Evolutionary conservation across 2,113 vertebrate genomes (phyloP), one percentile per base, ranked within the genome.

Genomic region (Isichthys henryi): DNA sequence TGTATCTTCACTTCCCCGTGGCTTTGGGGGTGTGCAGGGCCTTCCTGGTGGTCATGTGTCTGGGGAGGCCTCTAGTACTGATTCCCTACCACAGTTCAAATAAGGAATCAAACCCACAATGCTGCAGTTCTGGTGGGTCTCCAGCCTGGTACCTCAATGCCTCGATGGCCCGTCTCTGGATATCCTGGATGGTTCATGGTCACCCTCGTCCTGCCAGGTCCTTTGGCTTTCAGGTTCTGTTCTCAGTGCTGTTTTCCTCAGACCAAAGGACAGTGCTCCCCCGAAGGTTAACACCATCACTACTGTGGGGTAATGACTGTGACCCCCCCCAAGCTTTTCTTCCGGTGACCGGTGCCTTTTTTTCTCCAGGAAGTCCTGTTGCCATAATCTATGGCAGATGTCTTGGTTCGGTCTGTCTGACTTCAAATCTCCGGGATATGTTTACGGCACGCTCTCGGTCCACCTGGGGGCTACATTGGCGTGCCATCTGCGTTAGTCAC

Each of bases 331-430:
- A 19, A 7, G 21, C 45, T 23, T 11, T 45, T 85, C 45, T 49
- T 85, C 82, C 23, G 23, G 21, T 48, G 46, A 9, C 21, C 43
- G 15, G 74, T 43, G 35, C 21, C 45, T n/a, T 85, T 85, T 70
- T 70, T 70, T 48, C n/a, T 45, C n/a, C 46, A 48, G 82, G 46
- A 46, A 85, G 21, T 46, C 46, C 43, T n/a, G 82, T 48, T n/a
- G 62, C n/a, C 82, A 19, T 85, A 85, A 85, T 85, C 45, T 46
- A 27, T 85, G 82, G 46, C 82, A 85, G 82, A 85, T 85, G 82
- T 87, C 35, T 43, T 80, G 31, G 74, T 80, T 43, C 0, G 17
- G 35, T 8, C 27, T 6, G 1, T 43, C 74, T 77, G 27, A 77
- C 15, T 77, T 77, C 15, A 43, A 3, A 39, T 43, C 35, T 3